Base-by-base conservation (phyloP, 2,888 invertebrate genomes). In the Callimorpha dominula region DNA sequence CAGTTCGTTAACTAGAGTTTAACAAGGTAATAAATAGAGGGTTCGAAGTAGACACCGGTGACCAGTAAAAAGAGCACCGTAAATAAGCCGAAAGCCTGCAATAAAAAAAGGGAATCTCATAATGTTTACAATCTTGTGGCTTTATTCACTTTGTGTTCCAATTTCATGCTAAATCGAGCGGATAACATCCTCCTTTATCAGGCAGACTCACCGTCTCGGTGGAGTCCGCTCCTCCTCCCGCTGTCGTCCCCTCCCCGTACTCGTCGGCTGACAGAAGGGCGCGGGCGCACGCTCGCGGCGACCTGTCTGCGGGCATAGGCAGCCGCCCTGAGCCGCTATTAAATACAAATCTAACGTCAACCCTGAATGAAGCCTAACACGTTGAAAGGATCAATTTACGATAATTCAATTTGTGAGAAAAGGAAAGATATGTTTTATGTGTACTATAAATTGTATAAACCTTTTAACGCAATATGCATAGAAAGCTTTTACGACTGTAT, bases 91-190 rank as follows among this genome's bases (percentile, higher is more conserved):
- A 94, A 92, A 91, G 90, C 89, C 89, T 85, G 91, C 89, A 90
- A 92, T 95, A 95, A 95, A 95, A 82, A 95, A 95, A 94, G 92
- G 93, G 92, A 91, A 93, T 92, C 93, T 94, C 93, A 90, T 95
- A 94, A 95, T 95, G 95, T 95, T 95, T 95, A 95, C 95, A 94
- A 94, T 95, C 95, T 94, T 94, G 95, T 95, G 94, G 94, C 94
- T 95, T 95, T 95, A 95, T 95, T 95, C 95, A 95, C 95, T 95
- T 95, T 95, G 95, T 95, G 92, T 95, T 95, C 94, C 95, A 95
- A 95, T 95, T 95, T 95, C 95, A 95, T 95, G 95, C 94, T 95
- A 95, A 95, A 95, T 95, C 94, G 93, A 94, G 93, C 93, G 94
- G 93, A 93, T 94, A 92, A 95, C 95, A 95, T 94, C 91, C 91